Evolutionary conservation across 2,888 invertebrate genomes (phyloP).

Genomic region (Brachynemurus nebulosus): DNA sequence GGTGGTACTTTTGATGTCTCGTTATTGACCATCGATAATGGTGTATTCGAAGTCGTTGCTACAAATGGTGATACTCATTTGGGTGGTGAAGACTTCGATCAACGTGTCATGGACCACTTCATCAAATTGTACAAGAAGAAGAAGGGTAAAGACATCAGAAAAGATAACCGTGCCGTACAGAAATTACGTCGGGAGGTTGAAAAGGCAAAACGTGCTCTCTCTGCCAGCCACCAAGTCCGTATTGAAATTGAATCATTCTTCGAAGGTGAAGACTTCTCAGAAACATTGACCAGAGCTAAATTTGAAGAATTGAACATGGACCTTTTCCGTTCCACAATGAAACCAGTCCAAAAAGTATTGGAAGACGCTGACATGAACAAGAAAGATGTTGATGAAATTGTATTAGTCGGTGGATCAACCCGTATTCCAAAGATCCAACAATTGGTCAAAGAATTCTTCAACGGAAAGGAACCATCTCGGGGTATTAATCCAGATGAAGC

Average conservation of each 20-base stretch:
- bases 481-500: constrained; percentile 99
- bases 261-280: constrained; percentile 97
- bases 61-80: constrained; percentile 95
- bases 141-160: constrained; percentile 93
- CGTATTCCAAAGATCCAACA: constrained; percentile 97
- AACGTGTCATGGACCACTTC: constrained; percentile 97
- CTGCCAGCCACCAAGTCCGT: constrained; percentile 87
- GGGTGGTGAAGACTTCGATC: constrained; percentile 98
- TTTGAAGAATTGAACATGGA: constrained; percentile 98
- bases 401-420: constrained; percentile 96
- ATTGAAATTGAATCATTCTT: constrained; percentile 98
- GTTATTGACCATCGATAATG: constrained; percentile 94
- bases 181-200: constrained; percentile 94
- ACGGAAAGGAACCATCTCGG: constrained; percentile 94
- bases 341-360: constrained; percentile 89
- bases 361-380: constrained; percentile 99
- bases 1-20: constrained; percentile 99
- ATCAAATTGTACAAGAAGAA: constrained; percentile 98
- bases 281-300: constrained; percentile 94
- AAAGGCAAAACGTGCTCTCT: constrained; percentile 92
- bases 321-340: constrained; percentile 79
- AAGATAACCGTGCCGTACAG: constrained; percentile 89
- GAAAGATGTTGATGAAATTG: constrained; percentile 96
- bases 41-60: constrained; percentile 87
- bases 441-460: constrained; percentile 87